Evolutionary conservation across 2,113 vertebrate species (phyloP).

Genomic region (Cygnus atratus): DNA sequence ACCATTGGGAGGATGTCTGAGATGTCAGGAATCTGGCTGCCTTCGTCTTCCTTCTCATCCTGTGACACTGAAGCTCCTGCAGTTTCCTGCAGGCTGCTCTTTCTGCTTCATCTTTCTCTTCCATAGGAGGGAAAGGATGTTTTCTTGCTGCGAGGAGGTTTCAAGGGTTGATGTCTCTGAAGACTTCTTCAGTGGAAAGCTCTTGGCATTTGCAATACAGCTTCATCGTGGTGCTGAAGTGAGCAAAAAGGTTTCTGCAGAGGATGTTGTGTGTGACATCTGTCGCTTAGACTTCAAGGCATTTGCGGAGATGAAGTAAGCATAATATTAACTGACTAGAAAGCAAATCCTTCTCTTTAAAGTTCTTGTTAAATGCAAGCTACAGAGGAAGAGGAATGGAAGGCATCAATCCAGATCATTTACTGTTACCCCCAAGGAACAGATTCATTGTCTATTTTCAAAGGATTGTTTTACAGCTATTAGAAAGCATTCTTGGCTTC

Average conservation of each 20-base stretch:
- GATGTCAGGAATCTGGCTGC: not conserved
- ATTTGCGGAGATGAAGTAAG: conserved; percentile 18
- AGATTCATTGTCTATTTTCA: conserved; percentile 38
- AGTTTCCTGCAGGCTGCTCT: not conserved
- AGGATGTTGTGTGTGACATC: not conserved
- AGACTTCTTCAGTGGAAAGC: not conserved
- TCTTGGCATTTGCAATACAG: not conserved
- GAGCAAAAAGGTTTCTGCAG: not conserved
- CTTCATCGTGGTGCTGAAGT: not conserved
- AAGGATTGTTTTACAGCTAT: not conserved
- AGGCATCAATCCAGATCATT: conserved; percentile 35
- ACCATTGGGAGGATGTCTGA: not conserved
- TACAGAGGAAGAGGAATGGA: conserved; percentile 19
- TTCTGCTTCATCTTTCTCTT: not conserved
- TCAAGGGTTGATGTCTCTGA: not conserved
- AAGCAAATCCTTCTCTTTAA: conserved; percentile 39
- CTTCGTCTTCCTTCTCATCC: not conserved
- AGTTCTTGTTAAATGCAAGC: conserved; percentile 6
- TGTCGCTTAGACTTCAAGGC: not conserved
- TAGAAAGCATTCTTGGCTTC: conserved; percentile 32
- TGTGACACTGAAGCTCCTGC: not conserved
- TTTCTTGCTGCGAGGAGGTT: not conserved
- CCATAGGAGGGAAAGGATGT: not conserved
- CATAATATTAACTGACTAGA: conserved; percentile 18
- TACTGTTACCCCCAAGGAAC: conserved; percentile 28